Evolutionary conservation across 1,140 invertebrate genomes (phyloP), one percentile per base, ranked within the genome.

Genomic region (Bombus waltoni): DNA sequence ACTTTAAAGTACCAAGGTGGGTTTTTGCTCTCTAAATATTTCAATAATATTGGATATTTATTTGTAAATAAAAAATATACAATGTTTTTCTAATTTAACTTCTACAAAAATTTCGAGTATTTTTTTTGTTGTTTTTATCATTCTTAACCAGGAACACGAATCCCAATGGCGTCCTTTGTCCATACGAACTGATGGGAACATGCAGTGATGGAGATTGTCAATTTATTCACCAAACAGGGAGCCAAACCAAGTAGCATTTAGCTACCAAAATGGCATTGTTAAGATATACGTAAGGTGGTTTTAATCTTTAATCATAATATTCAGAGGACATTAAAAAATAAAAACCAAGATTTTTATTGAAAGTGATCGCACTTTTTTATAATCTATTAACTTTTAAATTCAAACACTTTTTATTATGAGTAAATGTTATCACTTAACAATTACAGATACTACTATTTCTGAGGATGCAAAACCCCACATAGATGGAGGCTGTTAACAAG

Each of bases 141-240:
- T 89, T 92, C 81, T 91, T 81, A 89, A 91, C 79, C 85, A 95
- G 94, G 91, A 94, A 89, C 84, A 82, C 86, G 62, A 88, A 93
- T 85, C 91, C 91, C 13, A 87, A 95, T 90, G 94, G 94, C 88
- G 92, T 95, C 80, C 92, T 95, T 73, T 95, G 95, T 85, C 95
- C 95, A 1, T 95, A 90, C 82, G 94, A 95, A 81, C 88, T 95
- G 35, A 94, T 93, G 93, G 95, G 95, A 72, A 95, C 93, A 74
- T 95, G 95, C 91, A 94, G 90, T 75, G 95, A 95, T 77, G 93
- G 89, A 78, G 93, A 94, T 79, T 95, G 95, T 90, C 91, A 91
- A 87, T 95, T 89, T 87, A 81, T 94, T 87, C 94, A 95, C 91
- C 93, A 92, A 35, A 91, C 85, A 83, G 91, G 88, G 74, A 92